Conservation (phyloP, 2,113 vertebrate species). For the Isichthys henryi region DNA sequence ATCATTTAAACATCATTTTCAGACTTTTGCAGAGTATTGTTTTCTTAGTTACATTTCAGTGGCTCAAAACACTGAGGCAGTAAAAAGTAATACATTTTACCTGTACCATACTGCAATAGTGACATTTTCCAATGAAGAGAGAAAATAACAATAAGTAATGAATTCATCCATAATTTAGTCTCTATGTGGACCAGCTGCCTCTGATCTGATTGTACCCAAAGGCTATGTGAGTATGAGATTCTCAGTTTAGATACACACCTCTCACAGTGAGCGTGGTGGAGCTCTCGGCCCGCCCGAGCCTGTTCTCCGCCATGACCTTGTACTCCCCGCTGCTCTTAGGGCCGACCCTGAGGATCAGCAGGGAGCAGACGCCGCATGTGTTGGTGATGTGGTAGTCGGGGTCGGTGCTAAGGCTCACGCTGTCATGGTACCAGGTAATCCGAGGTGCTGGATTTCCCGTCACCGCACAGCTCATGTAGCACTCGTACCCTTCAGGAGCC, state of each 20-base stretch:
- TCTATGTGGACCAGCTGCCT: background rate
- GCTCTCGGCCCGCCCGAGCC: slow-evolving; percentile 59
- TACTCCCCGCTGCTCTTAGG: slow-evolving; percentile 68
- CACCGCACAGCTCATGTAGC: slow-evolving; percentile 79
- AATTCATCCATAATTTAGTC: background rate
- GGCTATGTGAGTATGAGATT: background rate
- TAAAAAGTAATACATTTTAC: background rate
- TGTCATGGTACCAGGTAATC: slow-evolving; percentile 73
- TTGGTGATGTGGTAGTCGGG: slow-evolving; percentile 63
- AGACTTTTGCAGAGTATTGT: background rate
- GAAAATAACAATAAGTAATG: background rate
- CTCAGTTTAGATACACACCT: slow-evolving; percentile 50
- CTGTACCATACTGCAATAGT: background rate
- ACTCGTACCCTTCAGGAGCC: slow-evolving; percentile 67
- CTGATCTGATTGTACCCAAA: background rate
- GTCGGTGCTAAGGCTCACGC: slow-evolving; percentile 58
- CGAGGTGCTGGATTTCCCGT: slow-evolving; percentile 66
- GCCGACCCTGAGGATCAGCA: slow-evolving; percentile 62
- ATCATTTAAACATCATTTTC: background rate
- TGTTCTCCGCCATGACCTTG: slow-evolving; percentile 62
- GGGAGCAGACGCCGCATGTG: slow-evolving; percentile 74
- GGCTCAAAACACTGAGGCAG: background rate
- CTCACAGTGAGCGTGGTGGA: slow-evolving; percentile 63
- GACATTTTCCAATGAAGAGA: background rate
- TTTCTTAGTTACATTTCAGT: background rate